These are phyloP conservation scores for Glomeris maerens DNA, from an alignment of 1,140 invertebrate species.

Conservation along the genomic window DNA sequence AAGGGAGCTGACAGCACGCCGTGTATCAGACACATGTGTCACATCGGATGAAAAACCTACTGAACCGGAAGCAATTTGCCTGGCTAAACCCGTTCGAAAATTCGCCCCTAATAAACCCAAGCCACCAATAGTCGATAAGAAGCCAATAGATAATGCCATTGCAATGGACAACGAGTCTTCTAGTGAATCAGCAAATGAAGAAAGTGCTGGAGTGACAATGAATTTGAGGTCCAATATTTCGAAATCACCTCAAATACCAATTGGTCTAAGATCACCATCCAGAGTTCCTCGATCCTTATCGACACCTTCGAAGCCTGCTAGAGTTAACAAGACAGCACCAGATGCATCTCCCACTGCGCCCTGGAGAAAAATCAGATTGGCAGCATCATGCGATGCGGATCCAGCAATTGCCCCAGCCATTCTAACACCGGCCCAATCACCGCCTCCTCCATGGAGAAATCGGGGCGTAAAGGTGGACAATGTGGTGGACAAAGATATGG, in stretches of 20 bases:
- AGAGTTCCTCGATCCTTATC: too few species aligned
- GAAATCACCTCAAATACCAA: too few species aligned
- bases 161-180: background rate
- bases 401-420: background rate
- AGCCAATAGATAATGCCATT: too few species aligned
- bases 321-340: background rate
- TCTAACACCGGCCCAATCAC: background rate
- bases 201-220: background rate
- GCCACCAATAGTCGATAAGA: too few species aligned
- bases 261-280: too few species aligned
- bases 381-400: background rate
- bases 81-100: too few species aligned
- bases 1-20: too few species aligned
- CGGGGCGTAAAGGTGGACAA: background rate
- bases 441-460: background rate
- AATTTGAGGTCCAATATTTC: background rate
- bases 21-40: too few species aligned
- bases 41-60: too few species aligned
- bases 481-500: background rate
- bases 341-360: background rate
- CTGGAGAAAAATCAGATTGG: conserved; percentile 2
- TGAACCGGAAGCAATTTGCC: too few species aligned
- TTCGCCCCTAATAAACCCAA: too few species aligned
- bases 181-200: background rate
- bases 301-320: background rate